Evolutionary conservation across 2,113 vertebrate genomes (phyloP), one percentile per base, ranked within the genome.

Genomic region (Romanogobio albipinnatus): DNA sequence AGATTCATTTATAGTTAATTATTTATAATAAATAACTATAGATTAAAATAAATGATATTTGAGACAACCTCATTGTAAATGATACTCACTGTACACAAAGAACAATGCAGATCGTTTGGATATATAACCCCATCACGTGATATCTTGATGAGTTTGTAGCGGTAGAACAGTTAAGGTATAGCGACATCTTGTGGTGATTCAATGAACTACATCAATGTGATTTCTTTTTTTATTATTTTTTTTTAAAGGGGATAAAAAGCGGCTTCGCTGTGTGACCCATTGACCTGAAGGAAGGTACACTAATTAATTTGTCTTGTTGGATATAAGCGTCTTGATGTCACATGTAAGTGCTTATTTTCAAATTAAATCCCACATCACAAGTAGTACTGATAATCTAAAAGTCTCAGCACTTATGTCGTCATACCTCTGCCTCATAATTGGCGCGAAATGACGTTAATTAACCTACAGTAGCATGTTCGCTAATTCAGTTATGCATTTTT

Each of bases 121-220:
- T 56, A n/a, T 56, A n/a, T 58, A 82, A 70, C 56, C 19, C 47
- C 19, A 11, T 71, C 29, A 17, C 45, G 15, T 2, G 26, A 15
- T 24, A 26, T 33, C 1, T 9, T n/a, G 10, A 13, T 24, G 74
- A 79, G 24, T 71, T 53, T 82, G 17, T 70, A 15, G n/a, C 4
- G n/a, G n/a, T 19, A 56, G 29, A 80, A 81, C 61, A 70, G 19
- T 73, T 62, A 56, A 56, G 78, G 26, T 81, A 59, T 89, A 91
- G 92, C 90, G 93, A 92, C 94, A 93, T 89, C 94, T 92, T 68
- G 81, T 92, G 94, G 92, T 56, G 0, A 19, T 1, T 59, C 3
- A 8, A 1, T 10, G 86, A 83, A 90, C 75, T 88, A 74, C 47
- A 83, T 9, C 3, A 4, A 24, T 8, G 29, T 49, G 14, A 3